Evolutionary conservation across 2,888 invertebrate genomes (phyloP).

Genomic region (Melanostoma scalare): DNA sequence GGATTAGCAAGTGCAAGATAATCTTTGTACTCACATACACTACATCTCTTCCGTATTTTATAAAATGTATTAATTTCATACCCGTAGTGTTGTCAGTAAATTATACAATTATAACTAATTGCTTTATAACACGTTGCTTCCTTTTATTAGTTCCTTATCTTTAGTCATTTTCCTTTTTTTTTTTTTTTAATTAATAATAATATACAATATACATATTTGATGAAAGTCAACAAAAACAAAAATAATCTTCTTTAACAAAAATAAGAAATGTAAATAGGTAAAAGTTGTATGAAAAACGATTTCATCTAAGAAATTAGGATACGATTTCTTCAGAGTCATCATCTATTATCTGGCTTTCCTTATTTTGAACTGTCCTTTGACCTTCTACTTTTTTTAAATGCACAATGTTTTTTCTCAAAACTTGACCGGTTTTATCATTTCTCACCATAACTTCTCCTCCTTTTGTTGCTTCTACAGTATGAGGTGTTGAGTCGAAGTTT

Average conservation of each 20-base stretch:
- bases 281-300: neutral
- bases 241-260: conserved; percentile 15
- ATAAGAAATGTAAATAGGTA: neutral
- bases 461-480: too few relatives aligned
- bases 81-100: neutral
- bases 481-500: too few relatives aligned
- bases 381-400: conserved; percentile 12
- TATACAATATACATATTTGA: conserved; percentile 4
- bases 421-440: too few relatives aligned
- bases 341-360: neutral
- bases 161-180: neutral
- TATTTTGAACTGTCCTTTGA: conserved; percentile 10
- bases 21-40: conserved; percentile 1
- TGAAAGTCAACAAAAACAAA: neutral
- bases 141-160: neutral
- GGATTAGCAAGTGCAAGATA: too few relatives aligned
- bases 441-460: too few relatives aligned
- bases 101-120: conserved; percentile 2
- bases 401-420: neutral
- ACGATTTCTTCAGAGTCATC: neutral
- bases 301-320: neutral
- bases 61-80: conserved; percentile 3
- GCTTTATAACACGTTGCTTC: neutral
- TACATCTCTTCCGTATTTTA: conserved; percentile 1
- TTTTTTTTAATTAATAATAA: neutral